A percentile compares a stretch with the other conserved stretches of the same genome.
Conservation (phyloP, 2,888 invertebrate species). For the Antheraea yamamai region DNA sequence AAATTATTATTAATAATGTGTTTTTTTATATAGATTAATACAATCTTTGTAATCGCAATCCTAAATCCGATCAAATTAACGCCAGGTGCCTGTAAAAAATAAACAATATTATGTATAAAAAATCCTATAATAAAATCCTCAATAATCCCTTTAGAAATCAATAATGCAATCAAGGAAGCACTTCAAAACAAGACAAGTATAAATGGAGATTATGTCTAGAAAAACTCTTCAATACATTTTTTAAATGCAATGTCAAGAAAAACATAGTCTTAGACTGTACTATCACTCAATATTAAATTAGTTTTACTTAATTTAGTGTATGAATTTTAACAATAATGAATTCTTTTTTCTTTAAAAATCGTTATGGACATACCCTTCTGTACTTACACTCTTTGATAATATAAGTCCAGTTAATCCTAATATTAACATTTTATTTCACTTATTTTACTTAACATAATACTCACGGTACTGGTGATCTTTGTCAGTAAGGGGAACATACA, state of each 20-base stretch:
- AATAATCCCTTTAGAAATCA: neutral
- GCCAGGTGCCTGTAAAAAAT: constrained; percentile 51
- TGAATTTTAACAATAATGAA: too few species aligned
- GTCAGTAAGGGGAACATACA: constrained; percentile 98
- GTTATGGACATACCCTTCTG: too few species aligned
- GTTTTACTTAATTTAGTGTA: too few species aligned
- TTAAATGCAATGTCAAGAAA: too few species aligned
- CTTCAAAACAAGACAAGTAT: too few species aligned
- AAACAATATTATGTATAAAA: neutral
- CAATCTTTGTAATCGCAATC: neutral
- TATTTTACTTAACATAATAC: constrained; percentile 47
- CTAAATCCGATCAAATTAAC: constrained; percentile 30
- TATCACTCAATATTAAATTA: too few species aligned
- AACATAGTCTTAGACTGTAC: too few species aligned
- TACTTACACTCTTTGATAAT: neutral
- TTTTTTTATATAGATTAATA: constrained; percentile 16
- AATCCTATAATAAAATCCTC: neutral
- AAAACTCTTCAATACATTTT: too few species aligned
- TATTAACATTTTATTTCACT: neutral
- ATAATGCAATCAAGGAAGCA: too few species aligned
- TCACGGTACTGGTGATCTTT: constrained; percentile 75
- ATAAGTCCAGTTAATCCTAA: neutral
- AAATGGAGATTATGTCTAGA: too few species aligned
- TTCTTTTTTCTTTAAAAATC: too few species aligned
- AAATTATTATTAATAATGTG: constrained; percentile 27